Evolutionary conservation across 1,140 invertebrate species (phyloP).

Genomic region (Bombus terrestris): DNA sequence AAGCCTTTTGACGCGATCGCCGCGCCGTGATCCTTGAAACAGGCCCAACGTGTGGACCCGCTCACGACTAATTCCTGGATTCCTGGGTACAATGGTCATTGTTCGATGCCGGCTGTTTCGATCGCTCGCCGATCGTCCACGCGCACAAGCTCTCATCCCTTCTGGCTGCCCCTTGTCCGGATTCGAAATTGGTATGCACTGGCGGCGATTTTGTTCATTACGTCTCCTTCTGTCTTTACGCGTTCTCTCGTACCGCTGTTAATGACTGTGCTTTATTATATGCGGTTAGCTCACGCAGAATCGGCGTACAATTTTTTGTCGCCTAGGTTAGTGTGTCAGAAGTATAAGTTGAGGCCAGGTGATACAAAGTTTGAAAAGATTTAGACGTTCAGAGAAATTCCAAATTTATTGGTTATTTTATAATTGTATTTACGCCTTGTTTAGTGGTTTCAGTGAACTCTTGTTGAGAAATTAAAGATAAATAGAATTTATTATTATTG

Average conservation of each 20-base stretch:
- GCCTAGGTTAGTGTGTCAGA: neutral
- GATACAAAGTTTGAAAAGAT: neutral
- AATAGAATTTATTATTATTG: too few relatives aligned
- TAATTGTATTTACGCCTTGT: too few relatives aligned
- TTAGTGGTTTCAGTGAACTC: too few relatives aligned
- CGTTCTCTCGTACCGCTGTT: neutral
- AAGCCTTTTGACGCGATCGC: slow-evolving; percentile 44
- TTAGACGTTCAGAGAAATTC: too few relatives aligned
- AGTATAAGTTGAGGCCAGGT: neutral
- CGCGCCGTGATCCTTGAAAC: slow-evolving; percentile 46
- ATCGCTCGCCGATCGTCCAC: slow-evolving; percentile 19
- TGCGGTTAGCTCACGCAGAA: too few relatives aligned
- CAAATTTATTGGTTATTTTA: too few relatives aligned
- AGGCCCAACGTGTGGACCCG: slow-evolving; percentile 12
- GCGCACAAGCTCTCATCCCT: slow-evolving; percentile 10
- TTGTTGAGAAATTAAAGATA: too few relatives aligned
- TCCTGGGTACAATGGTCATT: slow-evolving; percentile 45
- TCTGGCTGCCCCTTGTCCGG: neutral
- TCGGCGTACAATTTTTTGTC: neutral
- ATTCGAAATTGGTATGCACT: slow-evolving; percentile 29
- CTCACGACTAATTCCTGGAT: slow-evolving; percentile 43
- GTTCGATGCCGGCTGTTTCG: slow-evolving; percentile 28
- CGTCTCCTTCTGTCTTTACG: neutral
- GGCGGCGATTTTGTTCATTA: slow-evolving; percentile 38
- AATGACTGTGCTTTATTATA: neutral